Percentiles rank a stretch among this genome's conserved stretches.
phyloP scores from a whole-genome alignment of 2,113 vertebrate species.

The Platichthys flesus region DNA sequence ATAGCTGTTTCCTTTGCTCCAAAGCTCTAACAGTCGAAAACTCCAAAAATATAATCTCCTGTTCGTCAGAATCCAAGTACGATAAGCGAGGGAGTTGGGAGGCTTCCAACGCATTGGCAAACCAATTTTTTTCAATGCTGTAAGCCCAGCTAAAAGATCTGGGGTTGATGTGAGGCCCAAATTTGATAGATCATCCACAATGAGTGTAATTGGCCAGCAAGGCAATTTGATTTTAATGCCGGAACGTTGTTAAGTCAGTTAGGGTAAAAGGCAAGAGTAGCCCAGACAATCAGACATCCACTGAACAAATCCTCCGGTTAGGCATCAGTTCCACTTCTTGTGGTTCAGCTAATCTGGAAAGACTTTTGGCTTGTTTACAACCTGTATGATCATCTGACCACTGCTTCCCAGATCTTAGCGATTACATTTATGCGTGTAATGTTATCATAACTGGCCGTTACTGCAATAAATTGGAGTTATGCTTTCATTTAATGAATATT shows the following conservation, averaged over 20 bases:
- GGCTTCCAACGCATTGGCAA: too few relatives aligned
- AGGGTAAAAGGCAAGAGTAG: not conserved
- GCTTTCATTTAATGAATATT: slow-evolving; percentile 18
- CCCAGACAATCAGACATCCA: not conserved
- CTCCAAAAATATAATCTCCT: too few relatives aligned
- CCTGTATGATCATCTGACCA: not conserved
- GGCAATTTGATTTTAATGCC: too few relatives aligned
- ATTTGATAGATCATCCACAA: too few relatives aligned
- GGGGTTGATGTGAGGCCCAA: too few relatives aligned
- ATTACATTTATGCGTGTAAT: not conserved
- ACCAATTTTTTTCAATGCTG: too few relatives aligned
- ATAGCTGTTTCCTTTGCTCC: too few relatives aligned
- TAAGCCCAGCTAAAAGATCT: too few relatives aligned
- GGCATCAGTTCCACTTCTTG: not conserved
- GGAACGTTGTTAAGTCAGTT: not conserved
- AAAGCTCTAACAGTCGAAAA: too few relatives aligned
- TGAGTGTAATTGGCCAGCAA: too few relatives aligned
- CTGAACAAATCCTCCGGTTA: not conserved
- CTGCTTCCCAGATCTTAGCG: not conserved
- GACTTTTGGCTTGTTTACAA: not conserved
- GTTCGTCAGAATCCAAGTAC: too few relatives aligned
- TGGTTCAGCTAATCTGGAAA: not conserved
- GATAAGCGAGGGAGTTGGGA: too few relatives aligned
- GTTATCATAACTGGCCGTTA: not conserved
- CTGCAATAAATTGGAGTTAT: not conserved